Percentiles rank a stretch among this genome's conserved stretches.
These are phyloP conservation scores for Apostichopus leukothele DNA, from an alignment of 53 echinoderm and acorn worm genomes.

Conservation along the genomic window DNA sequence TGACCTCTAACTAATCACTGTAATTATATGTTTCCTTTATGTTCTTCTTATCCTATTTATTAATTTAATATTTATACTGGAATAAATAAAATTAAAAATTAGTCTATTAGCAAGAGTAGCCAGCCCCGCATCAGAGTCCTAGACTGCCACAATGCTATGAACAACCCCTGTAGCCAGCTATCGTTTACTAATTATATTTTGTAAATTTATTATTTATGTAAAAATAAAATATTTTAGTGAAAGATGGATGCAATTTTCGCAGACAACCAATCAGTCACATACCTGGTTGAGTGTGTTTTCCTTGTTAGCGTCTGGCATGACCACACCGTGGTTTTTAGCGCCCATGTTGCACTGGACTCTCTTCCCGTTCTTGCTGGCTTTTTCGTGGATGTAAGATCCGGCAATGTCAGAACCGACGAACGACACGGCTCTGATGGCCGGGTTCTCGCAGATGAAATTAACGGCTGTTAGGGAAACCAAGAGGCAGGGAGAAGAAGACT, in stretches of 20 bases:
- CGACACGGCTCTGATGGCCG: slow-evolving; percentile 82
- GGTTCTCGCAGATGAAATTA: slow-evolving; percentile 91
- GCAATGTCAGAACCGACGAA: slow-evolving; percentile 95
- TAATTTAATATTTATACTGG: too few species aligned
- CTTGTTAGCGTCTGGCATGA: slow-evolving; percentile 99
- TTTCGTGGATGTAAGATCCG: slow-evolving; percentile 85
- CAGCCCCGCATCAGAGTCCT: too few species aligned
- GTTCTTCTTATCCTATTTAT: too few species aligned
- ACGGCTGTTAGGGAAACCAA: slow-evolving; percentile 63
- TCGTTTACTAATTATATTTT: neutral
- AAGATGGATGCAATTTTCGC: neutral
- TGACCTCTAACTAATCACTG: too few species aligned
- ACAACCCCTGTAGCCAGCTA: too few species aligned
- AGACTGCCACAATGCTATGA: too few species aligned
- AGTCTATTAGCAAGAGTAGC: too few species aligned
- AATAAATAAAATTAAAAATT: too few species aligned
- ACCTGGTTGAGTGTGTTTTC: slow-evolving; percentile 98
- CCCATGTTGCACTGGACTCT: slow-evolving; percentile 96
- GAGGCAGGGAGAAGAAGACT: neutral
- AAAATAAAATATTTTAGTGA: neutral
- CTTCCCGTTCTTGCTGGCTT: slow-evolving; percentile 77
- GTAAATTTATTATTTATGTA: neutral
- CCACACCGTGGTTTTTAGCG: slow-evolving; percentile 94
- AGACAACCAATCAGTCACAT: neutral
- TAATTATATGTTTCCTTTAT: too few species aligned